phyloP scores from a whole-genome alignment of 2,888 invertebrate genomes.

The Sesia bembeciformis region DNA sequence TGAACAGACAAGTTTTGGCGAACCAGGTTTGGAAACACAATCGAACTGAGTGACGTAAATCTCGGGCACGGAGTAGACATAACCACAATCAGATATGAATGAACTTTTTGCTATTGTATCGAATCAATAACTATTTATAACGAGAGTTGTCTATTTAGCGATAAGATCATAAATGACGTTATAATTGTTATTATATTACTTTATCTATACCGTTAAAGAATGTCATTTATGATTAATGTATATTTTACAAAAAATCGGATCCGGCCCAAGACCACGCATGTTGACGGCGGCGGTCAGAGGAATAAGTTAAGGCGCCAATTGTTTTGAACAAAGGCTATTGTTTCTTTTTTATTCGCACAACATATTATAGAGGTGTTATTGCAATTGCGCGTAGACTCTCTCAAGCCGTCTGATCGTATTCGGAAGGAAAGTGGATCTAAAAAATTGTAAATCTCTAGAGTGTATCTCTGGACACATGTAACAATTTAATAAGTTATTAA shows the following conservation, averaged over 20 bases:
- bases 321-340: constrained; percentile 64
- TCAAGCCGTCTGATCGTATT: constrained; percentile 23
- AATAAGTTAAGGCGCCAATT: constrained; percentile 36
- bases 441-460: too few species aligned
- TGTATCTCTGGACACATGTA: too few species aligned
- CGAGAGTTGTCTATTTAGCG: constrained; percentile 10
- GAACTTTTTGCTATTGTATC: constrained; percentile 12
- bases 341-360: constrained; percentile 58
- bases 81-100: constrained; percentile 10
- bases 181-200: too few species aligned
- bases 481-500: too few species aligned
- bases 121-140: constrained; percentile 4
- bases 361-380: constrained; percentile 33
- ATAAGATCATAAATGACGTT: too few species aligned
- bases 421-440: constrained; percentile 24
- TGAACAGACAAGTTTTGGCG: constrained; percentile 52
- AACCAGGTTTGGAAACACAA: constrained; percentile 20
- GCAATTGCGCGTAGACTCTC: constrained; percentile 26
- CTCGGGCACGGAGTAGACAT: constrained; percentile 12
- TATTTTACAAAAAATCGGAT: background rate
- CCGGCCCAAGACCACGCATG: constrained; percentile 28
- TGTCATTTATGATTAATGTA: constrained; percentile 1
- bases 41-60: constrained; percentile 52
- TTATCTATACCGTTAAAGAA: too few species aligned
- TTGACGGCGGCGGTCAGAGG: constrained; percentile 36